A percentile compares a stretch with the other conserved stretches of the same genome.
Evolutionary conservation across 2,888 invertebrate species (phyloP).

Genomic region (Suillia variegata): DNA sequence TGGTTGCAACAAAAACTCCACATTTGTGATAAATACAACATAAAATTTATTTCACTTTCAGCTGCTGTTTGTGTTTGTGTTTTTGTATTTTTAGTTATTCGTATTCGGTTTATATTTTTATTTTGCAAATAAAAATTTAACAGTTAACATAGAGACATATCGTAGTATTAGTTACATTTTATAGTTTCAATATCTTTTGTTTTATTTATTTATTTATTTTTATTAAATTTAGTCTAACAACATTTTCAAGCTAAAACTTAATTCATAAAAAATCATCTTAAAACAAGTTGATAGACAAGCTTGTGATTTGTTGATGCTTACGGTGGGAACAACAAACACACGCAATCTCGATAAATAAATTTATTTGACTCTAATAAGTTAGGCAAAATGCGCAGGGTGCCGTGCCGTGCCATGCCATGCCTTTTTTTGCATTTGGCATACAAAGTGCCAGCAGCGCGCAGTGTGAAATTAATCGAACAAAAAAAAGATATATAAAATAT

Average conservation of each 20-base stretch:
- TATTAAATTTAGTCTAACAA: slow-evolving; percentile 1
- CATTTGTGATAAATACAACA: slow-evolving; percentile 7
- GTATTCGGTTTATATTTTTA: no score
- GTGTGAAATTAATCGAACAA: neutral
- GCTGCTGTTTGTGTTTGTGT: no score
- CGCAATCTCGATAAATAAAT: no score
- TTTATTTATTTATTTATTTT: neutral
- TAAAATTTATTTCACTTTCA: slow-evolving; percentile 1
- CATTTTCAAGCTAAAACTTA: neutral
- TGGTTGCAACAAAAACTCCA: no score
- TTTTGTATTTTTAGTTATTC: no score
- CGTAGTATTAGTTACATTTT: no score
- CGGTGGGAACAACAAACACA: slow-evolving; percentile 3
- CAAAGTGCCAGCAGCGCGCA: neutral
- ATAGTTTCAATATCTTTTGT: neutral
- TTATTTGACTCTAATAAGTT: no score
- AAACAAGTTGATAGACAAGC: neutral
- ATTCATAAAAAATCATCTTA: neutral
- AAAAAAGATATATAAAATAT: no score
- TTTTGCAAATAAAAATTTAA: slow-evolving; percentile 5
- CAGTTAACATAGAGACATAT: slow-evolving; percentile 1
- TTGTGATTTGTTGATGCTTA: neutral
- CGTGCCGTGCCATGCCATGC: no score
- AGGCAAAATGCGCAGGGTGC: no score
- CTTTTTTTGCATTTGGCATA: no score